Percentiles rank a stretch among this genome's conserved stretches.
These are phyloP conservation scores for Tachina grossa DNA, from an alignment of 2,888 invertebrate species.

Conservation along the genomic window DNA sequence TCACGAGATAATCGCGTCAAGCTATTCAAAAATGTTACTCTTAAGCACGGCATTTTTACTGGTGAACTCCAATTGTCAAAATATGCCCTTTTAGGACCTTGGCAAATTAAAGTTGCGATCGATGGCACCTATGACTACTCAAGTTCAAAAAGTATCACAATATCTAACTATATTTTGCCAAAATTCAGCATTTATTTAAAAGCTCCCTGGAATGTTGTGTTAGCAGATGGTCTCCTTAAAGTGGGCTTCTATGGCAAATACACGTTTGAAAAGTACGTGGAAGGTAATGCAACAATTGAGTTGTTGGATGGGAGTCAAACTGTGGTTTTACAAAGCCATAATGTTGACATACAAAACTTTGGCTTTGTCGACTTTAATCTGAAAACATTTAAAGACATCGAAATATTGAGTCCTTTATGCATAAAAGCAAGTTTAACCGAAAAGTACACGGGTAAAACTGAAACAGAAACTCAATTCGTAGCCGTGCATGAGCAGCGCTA, in stretches of 20 bases:
- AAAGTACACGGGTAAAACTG: conserved; percentile 90
- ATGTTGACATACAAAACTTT: conserved; percentile 91
- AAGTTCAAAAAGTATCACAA: conserved; percentile 83
- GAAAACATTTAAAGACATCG: conserved; percentile 84
- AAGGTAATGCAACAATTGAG: conserved; percentile 88
- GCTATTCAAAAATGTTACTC: conserved; percentile 88
- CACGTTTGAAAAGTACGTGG: conserved; percentile 92
- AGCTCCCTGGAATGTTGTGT: conserved; percentile 90
- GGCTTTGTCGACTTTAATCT: conserved; percentile 84
- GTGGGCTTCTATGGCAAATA: conserved; percentile 84
- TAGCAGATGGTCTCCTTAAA: conserved; percentile 90
- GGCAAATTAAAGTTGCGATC: conserved; percentile 90
- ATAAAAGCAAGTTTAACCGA: conserved; percentile 95
- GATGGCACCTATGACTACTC: conserved; percentile 76
- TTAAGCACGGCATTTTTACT: conserved; percentile 89
- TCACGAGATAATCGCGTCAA: conserved; percentile 91
- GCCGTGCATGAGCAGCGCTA: not conserved
- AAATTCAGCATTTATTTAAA: conserved; percentile 95
- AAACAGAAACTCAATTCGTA: conserved; percentile 87
- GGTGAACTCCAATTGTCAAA: conserved; percentile 90
- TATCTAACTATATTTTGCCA: conserved; percentile 95
- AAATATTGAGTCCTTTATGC: conserved; percentile 69
- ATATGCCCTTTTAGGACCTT: conserved; percentile 93
- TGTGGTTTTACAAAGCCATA: conserved; percentile 86
- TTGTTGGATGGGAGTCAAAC: not conserved